phyloP scores from a whole-genome alignment of 1,140 invertebrate species.

The Zaprionus gabonicus region DNA sequence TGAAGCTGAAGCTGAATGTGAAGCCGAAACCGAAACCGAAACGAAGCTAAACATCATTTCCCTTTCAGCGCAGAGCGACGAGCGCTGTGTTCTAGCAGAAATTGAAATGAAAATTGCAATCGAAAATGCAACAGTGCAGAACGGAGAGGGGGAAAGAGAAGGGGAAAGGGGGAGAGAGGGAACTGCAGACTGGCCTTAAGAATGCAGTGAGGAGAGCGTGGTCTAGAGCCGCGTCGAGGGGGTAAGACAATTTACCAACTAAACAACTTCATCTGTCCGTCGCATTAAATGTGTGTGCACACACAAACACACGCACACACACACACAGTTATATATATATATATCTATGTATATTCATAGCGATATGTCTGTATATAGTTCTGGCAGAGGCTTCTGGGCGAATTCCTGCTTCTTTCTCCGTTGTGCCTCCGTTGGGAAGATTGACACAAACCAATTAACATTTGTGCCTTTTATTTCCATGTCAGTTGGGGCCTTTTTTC shows the following conservation, averaged over 20 bases:
- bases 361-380: not conserved
- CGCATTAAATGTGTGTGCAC: slow-evolving; percentile 69
- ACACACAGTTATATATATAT: slow-evolving; percentile 1
- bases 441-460: slow-evolving; percentile 84
- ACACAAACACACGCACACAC: slow-evolving; percentile 9
- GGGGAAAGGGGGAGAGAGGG: too few species aligned
- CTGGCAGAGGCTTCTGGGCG: slow-evolving; percentile 12
- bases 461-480: slow-evolving; percentile 83
- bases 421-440: slow-evolving; percentile 46
- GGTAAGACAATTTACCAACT: slow-evolving; percentile 68
- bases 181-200: not conserved
- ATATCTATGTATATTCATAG: slow-evolving; percentile 3
- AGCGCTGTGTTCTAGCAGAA: slow-evolving; percentile 49
- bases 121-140: slow-evolving; percentile 55
- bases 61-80: slow-evolving; percentile 63
- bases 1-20: not conserved
- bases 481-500: slow-evolving; percentile 35
- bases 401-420: slow-evolving; percentile 13
- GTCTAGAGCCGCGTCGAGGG: slow-evolving; percentile 9
- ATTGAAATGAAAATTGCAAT: slow-evolving; percentile 80
- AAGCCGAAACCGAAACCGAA: slow-evolving; percentile 14
- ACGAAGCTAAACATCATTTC: slow-evolving; percentile 72
- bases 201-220: not conserved
- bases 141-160: not conserved
- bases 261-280: slow-evolving; percentile 78